Evolutionary conservation across 2,888 invertebrate genomes (phyloP).

Genomic region (Drosophila nr. perissopoda): DNA sequence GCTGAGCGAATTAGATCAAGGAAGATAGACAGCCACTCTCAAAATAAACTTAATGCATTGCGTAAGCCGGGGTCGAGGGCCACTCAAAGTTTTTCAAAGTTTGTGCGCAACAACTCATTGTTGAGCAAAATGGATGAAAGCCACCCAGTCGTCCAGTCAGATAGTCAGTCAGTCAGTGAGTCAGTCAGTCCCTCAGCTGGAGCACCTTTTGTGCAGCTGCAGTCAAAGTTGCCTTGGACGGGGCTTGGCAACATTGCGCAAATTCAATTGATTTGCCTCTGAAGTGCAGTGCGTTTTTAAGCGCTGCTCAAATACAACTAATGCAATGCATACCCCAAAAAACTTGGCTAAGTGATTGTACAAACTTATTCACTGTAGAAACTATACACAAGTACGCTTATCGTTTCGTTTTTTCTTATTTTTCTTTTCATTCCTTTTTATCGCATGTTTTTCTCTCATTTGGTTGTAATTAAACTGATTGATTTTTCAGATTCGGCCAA

Average conservation of each 20-base stretch:
- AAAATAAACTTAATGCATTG: constrained; percentile 48
- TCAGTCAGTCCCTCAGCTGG: constrained; percentile 8
- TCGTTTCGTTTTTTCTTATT: background rate
- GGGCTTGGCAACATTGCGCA: constrained; percentile 61
- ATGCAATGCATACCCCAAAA: constrained; percentile 56
- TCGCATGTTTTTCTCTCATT: constrained; percentile 19
- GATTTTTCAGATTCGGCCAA: constrained; percentile 39
- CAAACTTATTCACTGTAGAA: constrained; percentile 48
- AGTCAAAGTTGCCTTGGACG: constrained; percentile 23
- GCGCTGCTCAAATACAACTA: constrained; percentile 69
- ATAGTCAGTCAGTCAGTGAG: background rate
- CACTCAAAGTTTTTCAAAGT: constrained; percentile 58
- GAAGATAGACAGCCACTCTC: constrained; percentile 66
- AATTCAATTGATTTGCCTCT: constrained; percentile 71
- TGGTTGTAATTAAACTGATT: constrained; percentile 63
- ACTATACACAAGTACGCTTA: constrained; percentile 27
- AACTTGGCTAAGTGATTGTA: constrained; percentile 62
- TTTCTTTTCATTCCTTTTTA: background rate
- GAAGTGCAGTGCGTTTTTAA: constrained; percentile 62
- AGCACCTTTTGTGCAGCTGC: constrained; percentile 48
- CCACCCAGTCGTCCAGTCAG: background rate
- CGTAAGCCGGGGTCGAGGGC: constrained; percentile 13
- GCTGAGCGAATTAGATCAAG: constrained; percentile 59
- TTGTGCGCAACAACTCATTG: constrained; percentile 60
- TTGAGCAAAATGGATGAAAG: constrained; percentile 38